phyloP scores from a whole-genome alignment of 2,888 invertebrate species.

The Drosophila borborema region DNA sequence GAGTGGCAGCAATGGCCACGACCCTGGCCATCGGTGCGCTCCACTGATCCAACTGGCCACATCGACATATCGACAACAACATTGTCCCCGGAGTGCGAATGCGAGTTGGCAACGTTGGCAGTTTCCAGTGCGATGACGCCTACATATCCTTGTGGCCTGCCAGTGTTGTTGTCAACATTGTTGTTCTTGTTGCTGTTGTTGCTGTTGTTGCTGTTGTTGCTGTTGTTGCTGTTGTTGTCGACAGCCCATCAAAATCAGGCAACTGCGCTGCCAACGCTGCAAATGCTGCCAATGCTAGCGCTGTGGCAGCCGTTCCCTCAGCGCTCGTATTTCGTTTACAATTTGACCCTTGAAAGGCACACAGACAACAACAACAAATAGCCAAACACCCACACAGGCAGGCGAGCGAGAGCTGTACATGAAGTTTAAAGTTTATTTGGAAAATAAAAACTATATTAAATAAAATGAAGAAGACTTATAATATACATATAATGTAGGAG shows the following conservation, averaged over 20 bases:
- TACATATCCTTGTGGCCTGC: conserved; percentile 64
- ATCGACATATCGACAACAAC: conserved; percentile 73
- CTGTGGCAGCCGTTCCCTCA: conserved; percentile 51
- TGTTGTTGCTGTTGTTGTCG: conserved; percentile 56
- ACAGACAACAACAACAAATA: conserved; percentile 51
- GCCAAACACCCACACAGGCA: conserved; percentile 30
- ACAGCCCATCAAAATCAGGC: conserved; percentile 71
- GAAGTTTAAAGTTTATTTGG: not conserved
- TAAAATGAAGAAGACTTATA: not conserved
- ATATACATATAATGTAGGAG: not conserved
- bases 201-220: conserved; percentile 48
- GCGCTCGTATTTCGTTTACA: conserved; percentile 77
- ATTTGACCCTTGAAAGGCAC: conserved; percentile 75
- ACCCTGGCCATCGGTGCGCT: conserved; percentile 42
- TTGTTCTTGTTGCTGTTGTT: conserved; percentile 36
- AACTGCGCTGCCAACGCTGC: conserved; percentile 49
- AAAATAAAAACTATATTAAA: not conserved
- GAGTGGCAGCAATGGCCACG: conserved; percentile 22
- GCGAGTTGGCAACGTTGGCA: conserved; percentile 52
- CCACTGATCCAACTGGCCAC: conserved; percentile 60
- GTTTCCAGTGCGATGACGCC: conserved; percentile 63
- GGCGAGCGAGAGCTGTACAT: conserved; percentile 20
- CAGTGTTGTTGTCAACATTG: conserved; percentile 47
- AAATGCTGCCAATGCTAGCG: conserved; percentile 37
- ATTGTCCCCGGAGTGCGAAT: conserved; percentile 63